Evolutionary conservation across 2,113 vertebrate species (phyloP), one percentile per base, ranked within the genome.

Genomic region (Colaptes auratus): DNA sequence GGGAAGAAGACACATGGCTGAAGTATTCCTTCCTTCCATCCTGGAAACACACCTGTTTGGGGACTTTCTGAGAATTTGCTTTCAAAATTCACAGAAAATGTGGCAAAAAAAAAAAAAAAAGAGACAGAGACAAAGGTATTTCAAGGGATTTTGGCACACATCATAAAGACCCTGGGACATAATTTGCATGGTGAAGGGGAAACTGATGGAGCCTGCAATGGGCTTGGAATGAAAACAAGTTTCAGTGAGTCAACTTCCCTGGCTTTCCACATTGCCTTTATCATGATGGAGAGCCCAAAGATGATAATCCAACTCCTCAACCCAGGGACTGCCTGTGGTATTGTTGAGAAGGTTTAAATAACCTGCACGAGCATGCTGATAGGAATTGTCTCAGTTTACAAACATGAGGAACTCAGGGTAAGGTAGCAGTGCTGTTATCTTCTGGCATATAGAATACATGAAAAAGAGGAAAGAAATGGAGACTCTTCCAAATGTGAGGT

Each of bases 271-370:
- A 17, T 35, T 60, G 50, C 31, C 33, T 52, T 86, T 77, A 48
- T 74, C 21, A 25, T 36, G 55, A 17, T 36, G 25, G 31, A 77
- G 65, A 66, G 9, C 19, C 30, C 28, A n/a, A 55, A 24, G 53
- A 15, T 18, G 67, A 2, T 2, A 1, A 28, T 61, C 12, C 4
- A 3, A 31, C 16, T 74, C 21, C 55, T 73, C 55, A 8, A 35
- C 4, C 23, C 2, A 0, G 23, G 9, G 10, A 35, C 33, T 1
- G 1, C 39, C 7, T 1, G 1, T 35, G 6, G 3, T 24, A 12
- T 59, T 67, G 10, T 55, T 56, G 72, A 15, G 23, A 15, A 44
- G 42, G 42, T 44, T 44, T 44, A 44, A 44, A 44, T 44, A 15
- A 58, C 4, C 21, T 31, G 35, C 1, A 2, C 31, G 12, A 72